Evolutionary conservation across 2,113 vertebrate species (phyloP).

Genomic region (Seriola dumerili): DNA sequence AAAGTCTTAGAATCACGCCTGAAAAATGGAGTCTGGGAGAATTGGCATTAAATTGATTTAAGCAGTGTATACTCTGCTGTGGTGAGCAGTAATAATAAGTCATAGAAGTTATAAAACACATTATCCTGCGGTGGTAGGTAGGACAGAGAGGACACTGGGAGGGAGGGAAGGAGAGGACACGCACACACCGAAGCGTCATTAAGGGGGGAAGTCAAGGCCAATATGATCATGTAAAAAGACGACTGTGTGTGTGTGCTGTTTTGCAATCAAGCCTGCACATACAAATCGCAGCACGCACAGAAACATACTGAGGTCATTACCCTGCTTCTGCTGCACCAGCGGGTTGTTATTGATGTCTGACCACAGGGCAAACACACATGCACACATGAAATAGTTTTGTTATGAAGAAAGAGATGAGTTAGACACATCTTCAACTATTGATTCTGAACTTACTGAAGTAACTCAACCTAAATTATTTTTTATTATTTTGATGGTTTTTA

Average conservation of each 20-base stretch:
- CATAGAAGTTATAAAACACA: constrained; percentile 62
- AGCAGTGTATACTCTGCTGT: constrained; percentile 25
- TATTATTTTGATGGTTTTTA: too few species aligned
- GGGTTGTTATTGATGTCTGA: constrained; percentile 13
- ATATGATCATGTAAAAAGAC: constrained; percentile 43
- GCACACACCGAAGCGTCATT: constrained; percentile 43
- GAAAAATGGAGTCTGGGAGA: constrained; percentile 19
- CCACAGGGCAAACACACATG: constrained; percentile 27
- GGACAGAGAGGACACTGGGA: constrained; percentile 60
- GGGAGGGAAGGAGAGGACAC: constrained; percentile 32
- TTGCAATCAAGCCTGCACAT: constrained; percentile 22
- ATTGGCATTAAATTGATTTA: constrained; percentile 54
- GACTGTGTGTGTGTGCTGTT: constrained; percentile 25
- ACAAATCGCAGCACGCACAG: constrained; percentile 28
- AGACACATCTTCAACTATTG: not conserved
- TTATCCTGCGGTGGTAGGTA: constrained; percentile 52
- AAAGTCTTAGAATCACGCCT: constrained; percentile 31
- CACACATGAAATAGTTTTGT: not conserved
- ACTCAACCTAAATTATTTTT: not conserved
- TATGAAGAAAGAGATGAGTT: not conserved
- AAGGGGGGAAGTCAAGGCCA: constrained; percentile 68
- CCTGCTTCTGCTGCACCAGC: constrained; percentile 20
- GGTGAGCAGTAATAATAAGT: constrained; percentile 68
- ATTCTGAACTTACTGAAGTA: not conserved
- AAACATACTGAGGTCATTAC: constrained; percentile 25